These are phyloP conservation scores for Eristalis pertinax DNA, from an alignment of 2,888 invertebrate genomes.

Conservation along the genomic window DNA sequence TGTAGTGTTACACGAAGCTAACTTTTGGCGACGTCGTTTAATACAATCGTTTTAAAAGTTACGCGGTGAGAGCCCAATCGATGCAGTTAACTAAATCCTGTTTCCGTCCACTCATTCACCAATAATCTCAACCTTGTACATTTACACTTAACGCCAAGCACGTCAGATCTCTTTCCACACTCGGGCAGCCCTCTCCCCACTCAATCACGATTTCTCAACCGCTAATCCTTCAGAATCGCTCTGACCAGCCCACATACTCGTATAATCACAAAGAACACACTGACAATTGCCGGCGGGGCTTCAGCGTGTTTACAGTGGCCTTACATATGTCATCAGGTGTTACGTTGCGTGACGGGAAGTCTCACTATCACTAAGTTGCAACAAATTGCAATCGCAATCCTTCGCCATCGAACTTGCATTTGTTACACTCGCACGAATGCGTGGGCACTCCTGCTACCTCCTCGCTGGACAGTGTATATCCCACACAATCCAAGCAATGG, in stretches of 20 bases:
- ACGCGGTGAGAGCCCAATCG: too few species aligned
- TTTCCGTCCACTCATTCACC: too few species aligned
- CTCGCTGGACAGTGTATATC: constrained; percentile 11
- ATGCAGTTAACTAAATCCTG: background rate
- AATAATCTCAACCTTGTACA: too few species aligned
- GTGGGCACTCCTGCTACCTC: constrained; percentile 1
- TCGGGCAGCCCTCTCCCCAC: background rate
- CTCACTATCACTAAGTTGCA: background rate
- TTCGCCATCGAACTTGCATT: constrained; percentile 33
- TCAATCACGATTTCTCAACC: constrained; percentile 21
- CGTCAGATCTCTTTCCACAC: too few species aligned
- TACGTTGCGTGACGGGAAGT: constrained; percentile 34
- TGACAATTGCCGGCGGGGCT: constrained; percentile 8
- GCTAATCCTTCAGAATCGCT: constrained; percentile 45
- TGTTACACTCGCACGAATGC: constrained; percentile 11
- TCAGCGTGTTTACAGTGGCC: constrained; percentile 47
- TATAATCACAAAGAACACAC: constrained; percentile 37
- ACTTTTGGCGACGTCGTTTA: too few species aligned
- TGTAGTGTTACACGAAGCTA: too few species aligned
- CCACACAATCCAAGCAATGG: background rate
- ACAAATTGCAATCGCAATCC: constrained; percentile 60
- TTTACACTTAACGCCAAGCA: too few species aligned
- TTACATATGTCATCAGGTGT: constrained; percentile 65
- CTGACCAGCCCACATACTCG: constrained; percentile 11
- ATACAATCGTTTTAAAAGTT: too few species aligned